phyloP scores from a whole-genome alignment of 2,888 invertebrate genomes.

The Papilio gigon region DNA sequence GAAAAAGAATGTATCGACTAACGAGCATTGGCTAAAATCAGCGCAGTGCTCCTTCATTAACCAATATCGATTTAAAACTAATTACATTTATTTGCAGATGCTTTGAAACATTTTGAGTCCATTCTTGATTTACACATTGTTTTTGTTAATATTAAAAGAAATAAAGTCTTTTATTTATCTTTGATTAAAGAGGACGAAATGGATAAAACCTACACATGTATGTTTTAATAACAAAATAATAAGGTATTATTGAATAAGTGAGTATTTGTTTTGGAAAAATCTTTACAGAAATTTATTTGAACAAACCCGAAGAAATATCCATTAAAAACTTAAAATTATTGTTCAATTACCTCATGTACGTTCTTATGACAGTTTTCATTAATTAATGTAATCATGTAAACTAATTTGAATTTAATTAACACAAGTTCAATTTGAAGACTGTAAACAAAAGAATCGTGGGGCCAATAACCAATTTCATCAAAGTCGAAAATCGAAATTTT shows the following conservation, averaged over 20 bases:
- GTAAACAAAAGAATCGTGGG: conserved; percentile 14
- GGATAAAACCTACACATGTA: not conserved
- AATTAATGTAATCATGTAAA: conserved; percentile 1
- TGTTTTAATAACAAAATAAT: too few species aligned
- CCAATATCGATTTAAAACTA: conserved; percentile 4
- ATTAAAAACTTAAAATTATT: not conserved
- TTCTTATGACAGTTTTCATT: not conserved
- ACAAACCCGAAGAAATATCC: not conserved
- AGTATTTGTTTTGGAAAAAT: not conserved
- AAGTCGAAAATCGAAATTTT: conserved; percentile 13
- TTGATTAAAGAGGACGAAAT: not conserved
- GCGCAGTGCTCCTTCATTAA: conserved; percentile 7
- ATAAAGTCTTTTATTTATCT: not conserved
- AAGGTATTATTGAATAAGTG: too few species aligned
- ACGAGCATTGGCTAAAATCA: conserved; percentile 25
- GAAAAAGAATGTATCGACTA: conserved; percentile 35
- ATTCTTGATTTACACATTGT: not conserved
- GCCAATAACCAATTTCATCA: conserved; percentile 25
- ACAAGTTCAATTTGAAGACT: not conserved
- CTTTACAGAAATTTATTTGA: not conserved
- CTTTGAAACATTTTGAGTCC: not conserved
- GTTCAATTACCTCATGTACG: too few species aligned
- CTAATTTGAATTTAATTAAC: too few species aligned
- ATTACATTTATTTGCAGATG: not conserved
- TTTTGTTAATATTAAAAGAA: not conserved